phyloP scores from a whole-genome alignment of 2,888 invertebrate species.

The Pseudococcus longispinus region DNA sequence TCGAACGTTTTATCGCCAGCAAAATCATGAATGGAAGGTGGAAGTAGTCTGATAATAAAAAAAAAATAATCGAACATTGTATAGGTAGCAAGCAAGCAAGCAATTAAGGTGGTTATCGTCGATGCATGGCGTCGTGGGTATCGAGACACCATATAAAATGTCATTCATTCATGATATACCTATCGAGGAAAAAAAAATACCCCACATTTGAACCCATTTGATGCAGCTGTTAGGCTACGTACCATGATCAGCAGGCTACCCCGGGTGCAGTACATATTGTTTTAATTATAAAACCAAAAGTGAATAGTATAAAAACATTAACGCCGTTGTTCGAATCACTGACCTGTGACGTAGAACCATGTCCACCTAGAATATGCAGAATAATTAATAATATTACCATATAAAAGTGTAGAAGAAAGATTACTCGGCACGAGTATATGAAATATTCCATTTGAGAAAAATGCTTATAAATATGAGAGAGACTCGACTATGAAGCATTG shows the following conservation, averaged over 20 bases:
- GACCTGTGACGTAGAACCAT: background rate
- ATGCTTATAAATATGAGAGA: background rate
- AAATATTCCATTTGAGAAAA: background rate
- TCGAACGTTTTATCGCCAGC: background rate
- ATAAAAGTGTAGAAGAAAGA: background rate
- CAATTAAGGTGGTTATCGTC: background rate
- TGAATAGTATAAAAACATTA: background rate
- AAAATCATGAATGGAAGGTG: background rate
- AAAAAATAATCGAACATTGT: background rate
- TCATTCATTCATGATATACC: background rate
- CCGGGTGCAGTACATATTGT: no score
- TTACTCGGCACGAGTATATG: background rate
- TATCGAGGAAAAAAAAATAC: background rate
- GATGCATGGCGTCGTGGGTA: no score
- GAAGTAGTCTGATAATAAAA: background rate
- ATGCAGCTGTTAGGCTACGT: background rate
- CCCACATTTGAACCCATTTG: background rate
- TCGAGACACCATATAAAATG: background rate
- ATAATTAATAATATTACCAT: background rate
- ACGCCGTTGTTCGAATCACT: background rate
- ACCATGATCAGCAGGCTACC: no score
- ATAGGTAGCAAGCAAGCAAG: background rate
- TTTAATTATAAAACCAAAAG: conserved; percentile 30
- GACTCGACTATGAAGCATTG: background rate
- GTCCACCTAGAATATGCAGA: background rate